A percentile compares a stretch with the other conserved stretches of the same genome.
These are phyloP conservation scores for Ennomos quercinarius DNA, from an alignment of 2,888 invertebrate species.

Conservation along the genomic window DNA sequence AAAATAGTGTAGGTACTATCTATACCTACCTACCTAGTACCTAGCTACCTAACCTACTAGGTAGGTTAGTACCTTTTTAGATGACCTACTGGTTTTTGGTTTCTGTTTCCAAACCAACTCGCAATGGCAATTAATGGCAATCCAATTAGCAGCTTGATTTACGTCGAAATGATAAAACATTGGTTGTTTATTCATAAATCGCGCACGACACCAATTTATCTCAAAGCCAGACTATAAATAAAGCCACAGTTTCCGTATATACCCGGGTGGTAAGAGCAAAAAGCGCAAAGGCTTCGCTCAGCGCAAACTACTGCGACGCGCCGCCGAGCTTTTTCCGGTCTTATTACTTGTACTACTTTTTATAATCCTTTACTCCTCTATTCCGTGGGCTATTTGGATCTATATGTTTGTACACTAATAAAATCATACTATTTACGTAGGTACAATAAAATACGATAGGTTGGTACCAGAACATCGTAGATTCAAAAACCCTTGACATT, in stretches of 20 bases:
- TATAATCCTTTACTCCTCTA: background rate
- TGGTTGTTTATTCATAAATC: conserved; percentile 41
- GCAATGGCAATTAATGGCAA: conserved; percentile 2
- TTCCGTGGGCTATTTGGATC: background rate
- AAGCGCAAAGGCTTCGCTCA: conserved; percentile 34
- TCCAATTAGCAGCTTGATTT: conserved; percentile 16
- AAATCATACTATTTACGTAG: no score
- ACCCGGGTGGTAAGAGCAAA: conserved; percentile 43
- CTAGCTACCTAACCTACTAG: no score
- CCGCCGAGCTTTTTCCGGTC: conserved; percentile 17
- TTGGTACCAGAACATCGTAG: no score
- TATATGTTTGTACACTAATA: no score
- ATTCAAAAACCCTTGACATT: no score
- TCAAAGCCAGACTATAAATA: conserved; percentile 56
- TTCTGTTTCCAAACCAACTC: background rate
- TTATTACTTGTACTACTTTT: background rate
- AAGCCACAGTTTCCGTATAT: conserved; percentile 49
- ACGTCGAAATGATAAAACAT: conserved; percentile 29
- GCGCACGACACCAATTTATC: conserved; percentile 42
- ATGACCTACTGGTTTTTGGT: background rate
- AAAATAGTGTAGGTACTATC: no score
- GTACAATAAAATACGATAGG: no score
- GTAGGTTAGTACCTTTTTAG: no score
- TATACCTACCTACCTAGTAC: no score
- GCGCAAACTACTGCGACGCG: conserved; percentile 26